phyloP scores from a whole-genome alignment of 2,797 vertebrate species.

The Crax fasciolata region DNA sequence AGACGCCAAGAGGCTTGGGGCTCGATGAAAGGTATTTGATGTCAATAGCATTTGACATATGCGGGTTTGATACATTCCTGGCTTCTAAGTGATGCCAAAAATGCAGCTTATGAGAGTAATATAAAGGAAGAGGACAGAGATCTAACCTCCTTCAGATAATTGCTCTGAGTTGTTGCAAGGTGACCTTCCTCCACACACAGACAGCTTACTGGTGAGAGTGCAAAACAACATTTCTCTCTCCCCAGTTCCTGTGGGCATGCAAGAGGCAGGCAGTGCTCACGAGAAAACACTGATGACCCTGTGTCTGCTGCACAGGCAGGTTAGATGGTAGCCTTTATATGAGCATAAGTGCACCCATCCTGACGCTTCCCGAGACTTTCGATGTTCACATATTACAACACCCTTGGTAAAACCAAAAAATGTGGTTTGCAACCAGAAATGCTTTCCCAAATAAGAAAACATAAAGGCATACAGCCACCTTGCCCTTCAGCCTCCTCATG shows the following conservation, averaged over 20 bases:
- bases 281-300: not conserved
- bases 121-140: conserved; percentile 75
- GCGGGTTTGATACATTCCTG: conserved; percentile 84
- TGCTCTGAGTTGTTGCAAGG: conserved; percentile 84
- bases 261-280: not conserved
- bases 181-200: conserved; percentile 85
- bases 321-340: not conserved
- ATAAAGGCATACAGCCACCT: not conserved
- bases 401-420: not conserved
- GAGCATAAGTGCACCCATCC: not conserved
- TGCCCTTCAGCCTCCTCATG: not conserved
- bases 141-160: conserved; percentile 81
- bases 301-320: not conserved
- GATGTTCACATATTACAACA: not conserved
- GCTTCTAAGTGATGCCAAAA: conserved; percentile 82
- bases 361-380: not conserved
- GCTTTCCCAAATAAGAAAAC: too few relatives aligned
- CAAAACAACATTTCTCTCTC: not conserved
- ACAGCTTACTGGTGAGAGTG: conserved; percentile 42
- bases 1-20: conserved; percentile 67
- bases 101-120: conserved; percentile 79
- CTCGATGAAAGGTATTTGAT: conserved; percentile 86
- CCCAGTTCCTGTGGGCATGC: not conserved
- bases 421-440: not conserved
- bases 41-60: conserved; percentile 85